These are phyloP conservation scores for Lapara coniferarum DNA, from an alignment of 2,888 invertebrate species.

Conservation along the genomic window DNA sequence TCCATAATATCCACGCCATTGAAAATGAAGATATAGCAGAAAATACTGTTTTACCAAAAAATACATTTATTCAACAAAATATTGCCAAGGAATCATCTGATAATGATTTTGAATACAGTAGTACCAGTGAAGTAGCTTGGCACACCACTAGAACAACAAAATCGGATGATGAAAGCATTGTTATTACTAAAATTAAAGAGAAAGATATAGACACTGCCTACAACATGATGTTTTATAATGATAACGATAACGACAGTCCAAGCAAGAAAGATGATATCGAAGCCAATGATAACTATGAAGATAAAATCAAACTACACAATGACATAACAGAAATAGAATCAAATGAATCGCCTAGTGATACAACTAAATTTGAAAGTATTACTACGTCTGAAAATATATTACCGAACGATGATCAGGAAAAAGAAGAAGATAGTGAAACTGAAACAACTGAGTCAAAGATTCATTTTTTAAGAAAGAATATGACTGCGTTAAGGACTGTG, in stretches of 20 bases:
- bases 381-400: conserved; percentile 5
- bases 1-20: conserved; percentile 42
- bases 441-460: conserved; percentile 26
- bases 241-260: conserved; percentile 50
- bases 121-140: conserved; percentile 36
- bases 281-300: conserved; percentile 42
- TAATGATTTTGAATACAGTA: conserved; percentile 31
- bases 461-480: conserved; percentile 23
- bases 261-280: conserved; percentile 45
- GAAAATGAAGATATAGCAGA: conserved; percentile 36
- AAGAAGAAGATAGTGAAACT: conserved; percentile 28
- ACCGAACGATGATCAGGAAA: conserved; percentile 29
- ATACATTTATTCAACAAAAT: conserved; percentile 31
- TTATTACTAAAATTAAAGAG: conserved; percentile 40
- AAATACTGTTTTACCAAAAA: conserved; percentile 39
- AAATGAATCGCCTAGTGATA: neutral
- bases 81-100: conserved; percentile 39
- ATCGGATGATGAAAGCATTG: conserved; percentile 34
- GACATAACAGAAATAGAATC: conserved; percentile 1
- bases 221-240: conserved; percentile 58
- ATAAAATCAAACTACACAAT: conserved; percentile 32
- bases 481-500: conserved; percentile 17
- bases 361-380: conserved; percentile 22
- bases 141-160: conserved; percentile 29
- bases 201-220: conserved; percentile 54